Base-by-base conservation (phyloP, 2,113 vertebrate species). In the Spheniscus mendiculus region DNA sequence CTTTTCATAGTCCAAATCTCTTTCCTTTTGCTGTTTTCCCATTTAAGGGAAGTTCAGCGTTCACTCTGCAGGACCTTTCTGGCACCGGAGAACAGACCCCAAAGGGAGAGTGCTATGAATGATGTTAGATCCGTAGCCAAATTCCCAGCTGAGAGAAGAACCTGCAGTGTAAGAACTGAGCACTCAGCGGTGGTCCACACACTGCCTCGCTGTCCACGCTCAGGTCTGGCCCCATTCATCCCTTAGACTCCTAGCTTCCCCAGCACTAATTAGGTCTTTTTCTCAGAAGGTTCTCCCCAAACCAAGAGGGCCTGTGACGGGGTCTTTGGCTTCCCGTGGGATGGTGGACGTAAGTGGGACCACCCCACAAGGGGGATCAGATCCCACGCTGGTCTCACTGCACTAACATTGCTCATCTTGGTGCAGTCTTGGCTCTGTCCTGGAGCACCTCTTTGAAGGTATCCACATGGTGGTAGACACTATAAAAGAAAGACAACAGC, bases 171-270 rank as follows among this genome's bases (percentile, higher is more conserved):
- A 69, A 66, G 45, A 69, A 62, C 67, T 0, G 1, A 67, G 67
- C 30, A 26, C 21, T 45, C 22, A 88, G 32, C 5, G 3, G 38
- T 45, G 23, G 16, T 44, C 56, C 30, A 36, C 40, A 36, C 15
- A 30, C 32, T 0, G 0, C 23, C 21, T 61, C 2, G 0, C 71
- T 52, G 44, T 53, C 62, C 45, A 18, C 1, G 0, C 14, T 58
- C 27, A 50, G 27, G 15, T 58, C 72, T 53, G 52, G 38, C 38
- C 30, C n/a, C 20, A 20, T n/a, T 78, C 71, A 45, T 40, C 58
- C 30, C 25, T 71, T 52, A 32, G 38, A 47, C 29, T 53, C 38
- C 45, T 66, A 13, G 6, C 52, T 63, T 74, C 18, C 27, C 40
- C 40, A 59, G 21, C n/a, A 30, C 36, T 74, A 44, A 44, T 19